phyloP scores from a whole-genome alignment of 1,140 invertebrate species.

The Trypoxylus dichotomus region DNA sequence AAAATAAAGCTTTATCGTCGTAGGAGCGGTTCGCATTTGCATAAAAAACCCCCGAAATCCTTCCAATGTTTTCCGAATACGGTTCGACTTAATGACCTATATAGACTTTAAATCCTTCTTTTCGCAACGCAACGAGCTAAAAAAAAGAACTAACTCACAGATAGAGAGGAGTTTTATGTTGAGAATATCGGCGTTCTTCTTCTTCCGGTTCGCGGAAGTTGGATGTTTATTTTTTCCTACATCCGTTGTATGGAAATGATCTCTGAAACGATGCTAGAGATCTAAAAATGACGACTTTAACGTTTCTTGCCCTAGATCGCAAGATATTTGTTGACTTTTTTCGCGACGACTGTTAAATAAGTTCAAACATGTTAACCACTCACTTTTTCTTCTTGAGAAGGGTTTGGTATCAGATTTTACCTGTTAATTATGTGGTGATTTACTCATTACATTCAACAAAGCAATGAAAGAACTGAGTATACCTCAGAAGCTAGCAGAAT shows the following conservation, averaged over 20 bases:
- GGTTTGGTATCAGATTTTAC: too few species aligned
- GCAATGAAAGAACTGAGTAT: too few species aligned
- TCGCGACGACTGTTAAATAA: too few species aligned
- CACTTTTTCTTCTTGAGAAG: too few species aligned
- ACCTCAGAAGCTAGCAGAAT: too few species aligned
- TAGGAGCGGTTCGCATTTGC: not conserved
- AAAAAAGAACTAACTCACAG: not conserved
- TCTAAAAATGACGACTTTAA: too few species aligned
- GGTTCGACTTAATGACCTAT: slow-evolving; percentile 18
- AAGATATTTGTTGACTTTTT: too few species aligned
- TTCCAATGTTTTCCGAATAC: slow-evolving; percentile 6
- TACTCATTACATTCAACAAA: too few species aligned
- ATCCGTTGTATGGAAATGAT: not conserved
- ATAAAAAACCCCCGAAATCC: slow-evolving; percentile 11
- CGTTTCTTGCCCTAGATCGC: too few species aligned
- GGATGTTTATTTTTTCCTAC: not conserved
- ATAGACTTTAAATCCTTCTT: slow-evolving; percentile 15
- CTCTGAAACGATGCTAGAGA: not conserved
- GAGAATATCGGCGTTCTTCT: not conserved
- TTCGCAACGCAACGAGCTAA: not conserved
- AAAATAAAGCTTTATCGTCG: slow-evolving; percentile 22
- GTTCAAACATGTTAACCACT: too few species aligned
- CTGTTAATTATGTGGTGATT: too few species aligned
- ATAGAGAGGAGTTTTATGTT: not conserved
- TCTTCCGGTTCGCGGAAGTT: not conserved